Evolutionary conservation across 2,797 vertebrate species (phyloP).

Genomic region (Anas bahamensis): DNA sequence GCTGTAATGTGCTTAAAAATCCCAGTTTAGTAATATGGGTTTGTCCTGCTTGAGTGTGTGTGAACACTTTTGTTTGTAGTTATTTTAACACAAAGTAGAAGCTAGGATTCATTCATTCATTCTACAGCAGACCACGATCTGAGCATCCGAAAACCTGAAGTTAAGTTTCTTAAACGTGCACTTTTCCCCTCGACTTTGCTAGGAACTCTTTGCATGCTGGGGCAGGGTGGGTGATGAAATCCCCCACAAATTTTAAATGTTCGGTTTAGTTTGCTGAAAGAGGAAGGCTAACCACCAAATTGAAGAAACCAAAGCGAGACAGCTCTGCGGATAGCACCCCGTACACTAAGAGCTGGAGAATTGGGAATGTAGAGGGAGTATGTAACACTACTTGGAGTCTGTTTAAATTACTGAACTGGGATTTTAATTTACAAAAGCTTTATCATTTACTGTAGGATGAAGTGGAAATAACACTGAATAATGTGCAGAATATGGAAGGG

Average conservation of each 20-base stretch:
- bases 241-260: neutral
- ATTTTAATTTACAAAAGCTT: conserved; percentile 13
- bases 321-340: neutral
- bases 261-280: neutral
- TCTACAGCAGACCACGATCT: neutral
- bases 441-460: neutral
- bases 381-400: neutral
- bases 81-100: neutral
- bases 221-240: neutral
- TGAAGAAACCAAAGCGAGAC: neutral
- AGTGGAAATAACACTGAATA: neutral
- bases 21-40: neutral
- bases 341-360: neutral
- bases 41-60: neutral
- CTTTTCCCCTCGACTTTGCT: neutral
- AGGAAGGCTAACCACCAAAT: neutral
- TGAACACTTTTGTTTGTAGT: neutral
- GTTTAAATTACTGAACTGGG: conserved; percentile 16
- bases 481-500: neutral
- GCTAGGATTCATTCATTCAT: neutral
- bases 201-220: neutral
- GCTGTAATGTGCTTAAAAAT: neutral
- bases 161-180: neutral
- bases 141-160: neutral
- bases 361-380: neutral